phyloP scores from a whole-genome alignment of 2,888 invertebrate species.

The Gonocerus acuteangulatus region DNA sequence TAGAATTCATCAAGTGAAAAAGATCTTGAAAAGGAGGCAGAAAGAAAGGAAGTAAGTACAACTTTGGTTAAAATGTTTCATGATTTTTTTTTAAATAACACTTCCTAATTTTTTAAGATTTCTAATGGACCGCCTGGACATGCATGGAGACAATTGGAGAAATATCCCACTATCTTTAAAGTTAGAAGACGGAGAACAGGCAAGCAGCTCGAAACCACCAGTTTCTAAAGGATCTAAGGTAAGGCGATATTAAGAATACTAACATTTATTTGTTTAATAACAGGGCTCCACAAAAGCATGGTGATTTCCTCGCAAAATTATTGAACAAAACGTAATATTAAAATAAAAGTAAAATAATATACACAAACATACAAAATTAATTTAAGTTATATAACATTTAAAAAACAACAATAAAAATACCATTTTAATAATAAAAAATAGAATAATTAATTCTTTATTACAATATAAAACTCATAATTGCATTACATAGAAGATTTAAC shows the following conservation, averaged over 20 bases:
- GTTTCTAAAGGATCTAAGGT: conserved; percentile 7
- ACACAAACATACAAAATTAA: no score
- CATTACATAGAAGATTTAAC: no score
- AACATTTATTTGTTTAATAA: no score
- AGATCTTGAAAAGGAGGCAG: conserved; percentile 57
- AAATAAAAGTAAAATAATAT: no score
- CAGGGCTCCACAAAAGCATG: no score
- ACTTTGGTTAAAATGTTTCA: background rate
- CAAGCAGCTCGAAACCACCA: conserved; percentile 2
- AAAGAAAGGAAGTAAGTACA: conserved; percentile 54
- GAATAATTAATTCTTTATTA: no score
- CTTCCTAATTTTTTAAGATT: conserved; percentile 44
- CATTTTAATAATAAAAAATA: no score
- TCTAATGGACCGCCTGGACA: conserved; percentile 59
- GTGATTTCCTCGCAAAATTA: no score
- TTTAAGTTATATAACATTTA: no score
- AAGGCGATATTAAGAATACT: background rate
- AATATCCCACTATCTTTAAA: conserved; percentile 48
- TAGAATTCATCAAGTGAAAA: conserved; percentile 63
- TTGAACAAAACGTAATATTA: no score
- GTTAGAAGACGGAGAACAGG: conserved; percentile 29
- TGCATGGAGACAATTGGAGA: conserved; percentile 62
- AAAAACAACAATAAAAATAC: no score
- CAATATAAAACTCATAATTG: no score
- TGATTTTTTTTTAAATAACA: background rate